phyloP scores from a whole-genome alignment of 2,888 invertebrate species.

The Calameuta idolon region DNA sequence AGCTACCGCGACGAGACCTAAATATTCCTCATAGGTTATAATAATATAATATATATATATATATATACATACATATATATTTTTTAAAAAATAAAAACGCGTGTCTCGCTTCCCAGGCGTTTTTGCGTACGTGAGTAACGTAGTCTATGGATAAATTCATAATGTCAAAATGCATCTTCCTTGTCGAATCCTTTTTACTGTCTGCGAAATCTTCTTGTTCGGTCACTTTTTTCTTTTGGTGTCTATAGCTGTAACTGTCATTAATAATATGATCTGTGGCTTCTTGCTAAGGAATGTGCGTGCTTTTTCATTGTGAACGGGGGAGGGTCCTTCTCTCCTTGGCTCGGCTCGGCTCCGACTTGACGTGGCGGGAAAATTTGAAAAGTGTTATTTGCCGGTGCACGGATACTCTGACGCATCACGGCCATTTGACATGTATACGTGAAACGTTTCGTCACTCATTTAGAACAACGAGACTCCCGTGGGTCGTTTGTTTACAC shows the following conservation, averaged over 20 bases:
- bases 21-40: constrained; percentile 9
- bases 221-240: background rate
- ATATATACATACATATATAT: constrained; percentile 25
- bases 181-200: background rate
- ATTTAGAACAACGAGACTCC: too few relatives aligned
- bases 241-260: background rate
- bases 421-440: background rate
- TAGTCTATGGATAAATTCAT: background rate
- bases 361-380: background rate
- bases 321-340: background rate
- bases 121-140: background rate
- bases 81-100: constrained; percentile 16
- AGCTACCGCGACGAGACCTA: constrained; percentile 15
- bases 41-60: constrained; percentile 18
- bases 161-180: background rate
- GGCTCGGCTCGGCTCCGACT: background rate
- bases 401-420: background rate
- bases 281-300: background rate
- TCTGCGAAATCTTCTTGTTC: background rate
- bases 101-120: background rate
- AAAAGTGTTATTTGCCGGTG: background rate
- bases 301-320: background rate
- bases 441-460: background rate
- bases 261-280: background rate
- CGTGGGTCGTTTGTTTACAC: too few relatives aligned